Conservation (phyloP, 2,888 invertebrate genomes). For the Sialis fuliginosa region DNA sequence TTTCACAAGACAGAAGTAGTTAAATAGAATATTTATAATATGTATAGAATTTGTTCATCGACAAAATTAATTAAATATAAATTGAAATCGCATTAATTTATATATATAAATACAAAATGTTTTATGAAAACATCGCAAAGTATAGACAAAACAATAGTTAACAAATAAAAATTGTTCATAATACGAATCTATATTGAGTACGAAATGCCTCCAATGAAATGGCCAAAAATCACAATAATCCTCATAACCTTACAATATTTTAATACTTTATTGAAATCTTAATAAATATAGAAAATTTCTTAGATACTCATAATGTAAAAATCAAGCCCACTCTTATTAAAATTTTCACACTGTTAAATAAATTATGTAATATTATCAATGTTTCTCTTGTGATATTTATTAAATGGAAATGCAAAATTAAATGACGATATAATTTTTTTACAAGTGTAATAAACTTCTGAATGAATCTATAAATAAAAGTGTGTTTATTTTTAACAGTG, state of each 20-base stretch:
- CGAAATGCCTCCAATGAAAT: slow-evolving; percentile 1
- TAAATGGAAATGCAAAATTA: too few species aligned
- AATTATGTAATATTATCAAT: too few species aligned
- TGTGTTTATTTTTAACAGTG: too few species aligned
- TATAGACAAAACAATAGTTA: slow-evolving; percentile 1
- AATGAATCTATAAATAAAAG: too few species aligned
- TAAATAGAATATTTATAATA: slow-evolving; percentile 4
- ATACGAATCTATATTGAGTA: slow-evolving; percentile 2
- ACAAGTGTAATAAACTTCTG: too few species aligned
- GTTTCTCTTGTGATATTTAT: too few species aligned
- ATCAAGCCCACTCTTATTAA: too few species aligned
- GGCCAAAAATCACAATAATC: neutral
- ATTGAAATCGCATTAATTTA: neutral
- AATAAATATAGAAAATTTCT: too few species aligned
- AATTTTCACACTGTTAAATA: too few species aligned
- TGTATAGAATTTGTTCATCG: slow-evolving; percentile 2
- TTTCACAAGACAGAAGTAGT: slow-evolving; percentile 27
- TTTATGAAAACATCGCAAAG: neutral
- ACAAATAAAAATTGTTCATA: slow-evolving; percentile 2
- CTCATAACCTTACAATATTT: neutral
- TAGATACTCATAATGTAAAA: too few species aligned
- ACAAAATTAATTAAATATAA: neutral
- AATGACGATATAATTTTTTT: too few species aligned
- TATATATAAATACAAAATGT: neutral
- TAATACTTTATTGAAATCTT: too few species aligned